Percentiles rank a stretch among this genome's conserved stretches.
Evolutionary conservation across 2,888 invertebrate genomes (phyloP).

Genomic region (Pandemis heparana): DNA sequence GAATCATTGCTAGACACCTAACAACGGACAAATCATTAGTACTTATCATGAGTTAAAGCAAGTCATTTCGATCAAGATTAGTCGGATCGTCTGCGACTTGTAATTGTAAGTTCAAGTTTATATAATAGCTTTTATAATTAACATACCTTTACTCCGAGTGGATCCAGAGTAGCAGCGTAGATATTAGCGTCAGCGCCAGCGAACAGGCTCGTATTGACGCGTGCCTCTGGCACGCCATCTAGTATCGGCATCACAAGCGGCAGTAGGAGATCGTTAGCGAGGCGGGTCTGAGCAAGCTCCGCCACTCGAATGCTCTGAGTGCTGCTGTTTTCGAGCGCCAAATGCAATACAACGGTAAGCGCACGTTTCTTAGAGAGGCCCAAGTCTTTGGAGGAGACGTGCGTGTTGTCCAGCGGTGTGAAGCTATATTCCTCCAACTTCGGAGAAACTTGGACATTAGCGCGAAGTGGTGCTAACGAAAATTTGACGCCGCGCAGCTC

Average conservation of each 20-base stretch:
- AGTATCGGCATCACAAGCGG: constrained; percentile 86
- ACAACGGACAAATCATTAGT: constrained; percentile 27
- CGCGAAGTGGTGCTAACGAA: constrained; percentile 93
- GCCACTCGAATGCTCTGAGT: constrained; percentile 89
- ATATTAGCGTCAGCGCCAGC: constrained; percentile 80
- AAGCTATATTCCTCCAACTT: constrained; percentile 94
- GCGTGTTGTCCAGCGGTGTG: constrained; percentile 89
- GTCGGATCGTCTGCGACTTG: too few relatives aligned
- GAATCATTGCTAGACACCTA: constrained; percentile 85
- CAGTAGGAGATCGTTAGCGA: constrained; percentile 88
- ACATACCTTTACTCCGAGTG: constrained; percentile 86
- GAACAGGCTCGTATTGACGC: constrained; percentile 83
- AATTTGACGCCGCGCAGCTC: constrained; percentile 96
- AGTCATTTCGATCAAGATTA: too few relatives aligned
- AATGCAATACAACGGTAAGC: constrained; percentile 88
- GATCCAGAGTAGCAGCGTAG: constrained; percentile 84
- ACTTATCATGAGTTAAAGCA: neutral
- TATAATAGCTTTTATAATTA: too few relatives aligned
- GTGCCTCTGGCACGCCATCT: constrained; percentile 90
- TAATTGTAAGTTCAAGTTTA: too few relatives aligned
- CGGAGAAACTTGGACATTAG: constrained; percentile 91
- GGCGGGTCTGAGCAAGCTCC: constrained; percentile 88
- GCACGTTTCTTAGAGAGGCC: constrained; percentile 88
- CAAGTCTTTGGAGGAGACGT: constrained; percentile 77
- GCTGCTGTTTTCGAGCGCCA: constrained; percentile 91